phyloP scores from a whole-genome alignment of 2,113 vertebrate genomes.

The Nyctibius bracteatus region DNA sequence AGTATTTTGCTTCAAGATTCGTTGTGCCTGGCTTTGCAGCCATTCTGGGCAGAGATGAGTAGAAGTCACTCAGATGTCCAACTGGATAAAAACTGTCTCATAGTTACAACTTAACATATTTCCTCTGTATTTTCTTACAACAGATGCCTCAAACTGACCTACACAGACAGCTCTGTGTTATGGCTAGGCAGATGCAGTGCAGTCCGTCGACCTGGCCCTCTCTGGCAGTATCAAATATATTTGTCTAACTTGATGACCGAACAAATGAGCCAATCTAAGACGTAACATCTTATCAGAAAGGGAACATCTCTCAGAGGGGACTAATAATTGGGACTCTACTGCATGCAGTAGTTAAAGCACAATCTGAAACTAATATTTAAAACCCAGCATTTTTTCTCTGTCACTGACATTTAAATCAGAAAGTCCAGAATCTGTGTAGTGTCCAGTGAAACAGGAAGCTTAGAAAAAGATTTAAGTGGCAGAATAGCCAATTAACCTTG shows the following conservation, averaged over 20 bases:
- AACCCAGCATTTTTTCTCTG: not conserved
- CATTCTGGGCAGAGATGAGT: not conserved
- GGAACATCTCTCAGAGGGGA: not conserved
- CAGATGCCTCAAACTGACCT: not conserved
- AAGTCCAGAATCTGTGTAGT: not conserved
- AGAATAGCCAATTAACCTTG: slow-evolving; percentile 26
- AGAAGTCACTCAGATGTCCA: not conserved
- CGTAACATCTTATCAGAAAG: not conserved
- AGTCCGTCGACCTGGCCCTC: not conserved
- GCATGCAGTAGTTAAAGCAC: not conserved
- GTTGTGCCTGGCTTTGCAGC: not conserved
- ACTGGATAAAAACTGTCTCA: not conserved
- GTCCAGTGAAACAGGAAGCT: not conserved
- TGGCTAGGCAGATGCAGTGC: not conserved
- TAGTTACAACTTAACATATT: not conserved
- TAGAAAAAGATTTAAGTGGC: not conserved
- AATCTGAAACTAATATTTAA: not conserved
- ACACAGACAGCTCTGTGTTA: rapidly evolving
- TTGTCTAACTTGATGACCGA: not conserved
- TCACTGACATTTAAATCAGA: not conserved
- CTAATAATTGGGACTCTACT: not conserved
- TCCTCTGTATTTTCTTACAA: not conserved
- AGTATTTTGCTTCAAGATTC: not conserved
- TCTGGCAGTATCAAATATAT: not conserved
- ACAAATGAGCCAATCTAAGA: not conserved